Conservation (phyloP, 2,888 invertebrate species). For the Melinaea marsaeus region DNA sequence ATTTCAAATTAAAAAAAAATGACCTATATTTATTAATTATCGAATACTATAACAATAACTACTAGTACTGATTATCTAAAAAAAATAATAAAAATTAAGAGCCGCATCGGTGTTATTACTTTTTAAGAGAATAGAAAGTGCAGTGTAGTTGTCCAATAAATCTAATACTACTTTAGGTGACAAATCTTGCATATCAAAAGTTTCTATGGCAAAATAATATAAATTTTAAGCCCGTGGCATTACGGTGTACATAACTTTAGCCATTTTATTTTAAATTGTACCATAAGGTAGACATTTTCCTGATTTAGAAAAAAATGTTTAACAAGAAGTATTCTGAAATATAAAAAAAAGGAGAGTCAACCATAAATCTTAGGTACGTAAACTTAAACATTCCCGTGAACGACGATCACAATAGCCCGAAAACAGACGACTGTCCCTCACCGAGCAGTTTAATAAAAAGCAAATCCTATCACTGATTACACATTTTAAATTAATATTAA, state of each 20-base stretch:
- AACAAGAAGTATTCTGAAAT: too few relatives aligned
- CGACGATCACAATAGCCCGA: conserved; percentile 21
- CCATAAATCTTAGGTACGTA: not conserved
- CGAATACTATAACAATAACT: not conserved
- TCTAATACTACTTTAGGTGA: conserved; percentile 47
- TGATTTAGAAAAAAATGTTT: too few relatives aligned
- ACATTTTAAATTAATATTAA: not conserved
- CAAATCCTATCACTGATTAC: not conserved
- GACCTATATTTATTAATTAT: not conserved
- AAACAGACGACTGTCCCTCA: conserved; percentile 38
- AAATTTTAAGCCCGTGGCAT: conserved; percentile 34
- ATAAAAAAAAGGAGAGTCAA: not conserved
- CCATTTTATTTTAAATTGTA: not conserved
- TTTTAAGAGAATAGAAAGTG: conserved; percentile 15
- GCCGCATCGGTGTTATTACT: not conserved
- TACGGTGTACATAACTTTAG: conserved; percentile 18
- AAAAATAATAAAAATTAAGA: not conserved
- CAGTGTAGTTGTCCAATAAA: conserved; percentile 20
- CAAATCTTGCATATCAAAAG: conserved; percentile 31
- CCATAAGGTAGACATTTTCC: too few relatives aligned
- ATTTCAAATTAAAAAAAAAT: not conserved
- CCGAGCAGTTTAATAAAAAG: conserved; percentile 15
- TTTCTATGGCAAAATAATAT: conserved; percentile 39
- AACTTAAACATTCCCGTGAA: not conserved
- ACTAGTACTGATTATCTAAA: conserved; percentile 1